Evolutionary conservation across 2,888 invertebrate genomes (phyloP).

Genomic region (Celastrina argiolus): DNA sequence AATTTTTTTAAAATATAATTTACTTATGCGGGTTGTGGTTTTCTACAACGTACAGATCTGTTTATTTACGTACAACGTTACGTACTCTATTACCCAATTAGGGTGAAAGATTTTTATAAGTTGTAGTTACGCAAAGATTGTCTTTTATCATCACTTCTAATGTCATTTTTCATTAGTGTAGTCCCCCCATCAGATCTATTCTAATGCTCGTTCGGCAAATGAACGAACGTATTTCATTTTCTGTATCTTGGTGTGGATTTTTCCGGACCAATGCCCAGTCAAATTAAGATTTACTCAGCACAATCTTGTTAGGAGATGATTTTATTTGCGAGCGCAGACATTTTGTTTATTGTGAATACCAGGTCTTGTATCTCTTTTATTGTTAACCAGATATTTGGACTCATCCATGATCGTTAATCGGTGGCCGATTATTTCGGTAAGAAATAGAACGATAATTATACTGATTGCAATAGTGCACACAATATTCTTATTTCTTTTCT

Average conservation of each 20-base stretch:
- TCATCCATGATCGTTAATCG: too few species aligned
- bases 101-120: too few species aligned
- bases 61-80: too few species aligned
- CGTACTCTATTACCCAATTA: too few species aligned
- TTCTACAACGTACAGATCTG: too few species aligned
- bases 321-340: conserved; percentile 1
- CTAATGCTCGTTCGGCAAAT: background rate
- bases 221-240: conserved; percentile 13
- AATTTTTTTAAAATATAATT: too few species aligned
- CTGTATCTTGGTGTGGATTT: conserved; percentile 13
- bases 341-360: conserved; percentile 2
- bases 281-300: conserved; percentile 14
- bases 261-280: conserved; percentile 13
- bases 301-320: conserved; percentile 13
- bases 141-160: background rate
- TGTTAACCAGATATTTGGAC: background rate
- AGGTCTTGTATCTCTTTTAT: background rate
- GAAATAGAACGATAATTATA: too few species aligned
- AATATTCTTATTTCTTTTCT: too few species aligned
- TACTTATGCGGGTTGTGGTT: too few species aligned
- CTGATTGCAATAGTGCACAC: too few species aligned
- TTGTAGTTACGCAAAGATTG: too few species aligned
- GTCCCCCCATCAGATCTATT: background rate
- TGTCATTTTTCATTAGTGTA: background rate
- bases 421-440: too few species aligned